These are phyloP conservation scores for Sakesphorus luctuosus DNA, from an alignment of 2,113 vertebrate species.

Conservation along the genomic window DNA sequence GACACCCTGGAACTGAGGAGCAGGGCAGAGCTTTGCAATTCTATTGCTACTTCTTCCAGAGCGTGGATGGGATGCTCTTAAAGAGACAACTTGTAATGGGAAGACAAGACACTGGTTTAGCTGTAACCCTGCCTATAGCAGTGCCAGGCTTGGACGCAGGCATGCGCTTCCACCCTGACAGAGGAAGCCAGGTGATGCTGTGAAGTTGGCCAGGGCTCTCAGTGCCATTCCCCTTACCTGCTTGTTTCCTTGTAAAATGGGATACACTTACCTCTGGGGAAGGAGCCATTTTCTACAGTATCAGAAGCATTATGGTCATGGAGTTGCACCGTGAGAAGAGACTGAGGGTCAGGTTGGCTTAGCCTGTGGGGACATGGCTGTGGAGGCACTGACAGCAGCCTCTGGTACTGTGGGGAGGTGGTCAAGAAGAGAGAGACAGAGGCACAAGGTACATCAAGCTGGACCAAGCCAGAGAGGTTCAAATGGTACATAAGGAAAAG, in stretches of 20 bases:
- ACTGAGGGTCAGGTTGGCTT: background rate
- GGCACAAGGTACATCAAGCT: background rate
- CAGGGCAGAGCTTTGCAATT: background rate
- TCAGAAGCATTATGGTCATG: background rate
- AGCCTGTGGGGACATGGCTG: background rate
- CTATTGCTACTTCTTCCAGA: background rate
- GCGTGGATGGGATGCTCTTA: background rate
- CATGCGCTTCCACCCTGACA: fast-evolving
- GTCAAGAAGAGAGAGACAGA: background rate
- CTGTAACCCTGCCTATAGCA: background rate
- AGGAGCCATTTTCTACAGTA: background rate
- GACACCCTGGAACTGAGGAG: background rate
- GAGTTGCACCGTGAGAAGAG: fast-evolving
- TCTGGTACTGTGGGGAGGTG: fast-evolving
- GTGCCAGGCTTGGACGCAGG: background rate
- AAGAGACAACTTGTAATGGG: background rate
- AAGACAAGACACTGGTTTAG: background rate
- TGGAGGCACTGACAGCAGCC: background rate
- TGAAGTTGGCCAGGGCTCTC: background rate
- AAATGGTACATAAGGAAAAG: background rate
- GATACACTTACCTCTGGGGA: background rate
- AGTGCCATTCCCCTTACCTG: background rate
- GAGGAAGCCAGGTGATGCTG: background rate
- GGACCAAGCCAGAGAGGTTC: background rate
- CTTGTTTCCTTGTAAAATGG: background rate